Evolutionary conservation across 2,113 vertebrate species (phyloP).

Genomic region (Carassius gibelio): DNA sequence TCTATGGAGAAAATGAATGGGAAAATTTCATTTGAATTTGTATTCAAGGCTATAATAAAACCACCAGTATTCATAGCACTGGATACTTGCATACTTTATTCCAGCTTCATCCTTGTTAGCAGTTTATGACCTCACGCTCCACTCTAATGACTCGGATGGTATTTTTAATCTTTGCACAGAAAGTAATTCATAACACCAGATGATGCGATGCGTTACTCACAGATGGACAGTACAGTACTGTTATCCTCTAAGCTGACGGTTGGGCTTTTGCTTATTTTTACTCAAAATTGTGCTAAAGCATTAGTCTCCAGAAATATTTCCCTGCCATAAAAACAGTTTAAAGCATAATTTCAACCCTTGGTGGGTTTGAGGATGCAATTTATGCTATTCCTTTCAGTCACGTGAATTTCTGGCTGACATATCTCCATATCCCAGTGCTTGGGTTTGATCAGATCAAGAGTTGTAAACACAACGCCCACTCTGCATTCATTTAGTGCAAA

Average conservation of each 20-base stretch:
- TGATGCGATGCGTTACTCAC: conserved; percentile 18
- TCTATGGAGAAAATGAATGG: conserved; percentile 3
- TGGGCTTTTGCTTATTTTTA: neutral
- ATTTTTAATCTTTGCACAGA: conserved; percentile 9
- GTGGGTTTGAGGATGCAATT: neutral
- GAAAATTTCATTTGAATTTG: neutral
- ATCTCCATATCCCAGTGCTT: neutral
- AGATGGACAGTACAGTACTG: conserved; percentile 3
- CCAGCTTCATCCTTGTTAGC: neutral
- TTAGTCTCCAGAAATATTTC: conserved; percentile 1
- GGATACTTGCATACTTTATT: neutral
- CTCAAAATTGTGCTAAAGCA: neutral
- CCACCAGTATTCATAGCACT: neutral
- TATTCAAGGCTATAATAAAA: neutral
- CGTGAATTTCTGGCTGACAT: neutral
- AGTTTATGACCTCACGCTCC: neutral
- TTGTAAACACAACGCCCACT: neutral
- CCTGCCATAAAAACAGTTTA: neutral
- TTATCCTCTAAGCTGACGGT: neutral
- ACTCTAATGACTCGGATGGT: neutral
- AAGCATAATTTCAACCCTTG: neutral
- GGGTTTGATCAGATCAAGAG: neutral
- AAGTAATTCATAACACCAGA: conserved; percentile 34
- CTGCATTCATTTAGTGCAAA: neutral
- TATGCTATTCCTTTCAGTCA: neutral